Evolutionary conservation across 2,888 invertebrate genomes (phyloP).

Genomic region (Cephus pygmeus): DNA sequence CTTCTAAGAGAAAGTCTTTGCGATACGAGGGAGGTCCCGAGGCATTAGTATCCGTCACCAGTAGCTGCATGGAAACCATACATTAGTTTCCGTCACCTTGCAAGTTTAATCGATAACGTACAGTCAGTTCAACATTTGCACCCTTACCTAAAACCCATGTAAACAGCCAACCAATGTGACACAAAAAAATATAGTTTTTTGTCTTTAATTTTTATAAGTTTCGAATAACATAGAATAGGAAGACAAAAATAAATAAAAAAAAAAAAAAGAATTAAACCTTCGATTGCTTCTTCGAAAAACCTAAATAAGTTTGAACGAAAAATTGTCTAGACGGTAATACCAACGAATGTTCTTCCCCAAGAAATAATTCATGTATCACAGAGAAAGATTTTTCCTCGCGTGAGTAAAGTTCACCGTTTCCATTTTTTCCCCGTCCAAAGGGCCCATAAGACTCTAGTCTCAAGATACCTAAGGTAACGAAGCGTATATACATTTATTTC

Average conservation of each 20-base stretch:
- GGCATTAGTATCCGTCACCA: slow-evolving; percentile 33
- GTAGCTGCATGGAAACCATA: slow-evolving; percentile 27
- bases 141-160: background rate
- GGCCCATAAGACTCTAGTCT: background rate
- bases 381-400: background rate
- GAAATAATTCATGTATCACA: background rate
- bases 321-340: background rate
- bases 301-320: background rate
- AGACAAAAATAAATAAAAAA: background rate
- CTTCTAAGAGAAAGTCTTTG: background rate
- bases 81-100: slow-evolving; percentile 33
- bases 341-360: background rate
- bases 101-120: slow-evolving; percentile 23
- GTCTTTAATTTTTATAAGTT: no score
- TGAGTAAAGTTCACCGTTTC: background rate
- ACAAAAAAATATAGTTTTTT: no score
- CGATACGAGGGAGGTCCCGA: slow-evolving; percentile 21
- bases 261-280: background rate
- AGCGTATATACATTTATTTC: background rate
- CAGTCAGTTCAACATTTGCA: background rate
- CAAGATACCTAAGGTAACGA: background rate
- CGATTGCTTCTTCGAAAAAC: background rate
- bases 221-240: background rate
- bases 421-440: background rate
- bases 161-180: background rate